Evolutionary conservation across 2,797 vertebrate genomes (phyloP), one percentile per base, ranked within the genome.

Genomic region (Steatocranus sp.): DNA sequence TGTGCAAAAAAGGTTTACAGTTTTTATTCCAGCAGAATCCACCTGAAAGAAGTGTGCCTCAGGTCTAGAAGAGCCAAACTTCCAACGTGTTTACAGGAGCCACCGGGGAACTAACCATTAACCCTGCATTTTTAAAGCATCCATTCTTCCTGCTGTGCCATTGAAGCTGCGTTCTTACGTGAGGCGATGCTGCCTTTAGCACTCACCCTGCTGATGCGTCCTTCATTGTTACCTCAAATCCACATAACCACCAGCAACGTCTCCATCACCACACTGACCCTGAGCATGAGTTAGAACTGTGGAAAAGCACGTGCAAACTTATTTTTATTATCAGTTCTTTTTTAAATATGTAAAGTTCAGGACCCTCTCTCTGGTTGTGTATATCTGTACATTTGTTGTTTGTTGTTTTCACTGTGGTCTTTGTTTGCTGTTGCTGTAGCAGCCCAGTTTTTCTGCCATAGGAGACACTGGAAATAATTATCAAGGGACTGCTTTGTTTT

Each of bases 401-500:
- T 74, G 79, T 84, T 91, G 78, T 83, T 88, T 87, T 88, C 7
- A 46, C 78, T 11, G 49, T 20, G 48, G 23, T 73, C 27, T 83
- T 86, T 91, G 88, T 85, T 91, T 86, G 66, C 66, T 73, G 66
- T 46, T 70, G 0, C 70, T 80, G 9, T 50, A 49, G 38, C 6
- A 1, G 48, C 25, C 10, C 38, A n/a, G 32, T 77, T 87, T 83
- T 86, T 63, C 38, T 74, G 77, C 86, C 83, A 82, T 25, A 49
- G 54, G 83, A 90, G 50, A 82, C 58, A 18, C 7, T 70, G 75
- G 41, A 66, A 88, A 41, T 32, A 91, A 88, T 89, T 78, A 58
- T 89, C 89, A 66, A 56, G 89, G 91, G 87, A 91, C 58, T 49
- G 34, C 76, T 73, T 70, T 91, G 82, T 86, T 87, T 73, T 84